phyloP scores from a whole-genome alignment of 2,888 invertebrate genomes.

The Coleophora flavipennella region DNA sequence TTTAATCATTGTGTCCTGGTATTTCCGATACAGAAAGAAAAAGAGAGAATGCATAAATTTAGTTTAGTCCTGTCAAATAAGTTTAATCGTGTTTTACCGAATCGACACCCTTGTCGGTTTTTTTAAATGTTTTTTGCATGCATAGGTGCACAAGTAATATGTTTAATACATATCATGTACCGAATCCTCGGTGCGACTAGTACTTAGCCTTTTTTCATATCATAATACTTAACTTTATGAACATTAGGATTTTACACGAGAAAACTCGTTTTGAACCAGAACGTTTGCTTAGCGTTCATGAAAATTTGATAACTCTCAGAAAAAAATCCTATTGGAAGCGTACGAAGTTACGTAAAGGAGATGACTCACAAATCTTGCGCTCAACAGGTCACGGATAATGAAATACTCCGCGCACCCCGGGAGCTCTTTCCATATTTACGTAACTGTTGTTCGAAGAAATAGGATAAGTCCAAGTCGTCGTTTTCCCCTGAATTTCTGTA shows the following conservation, averaged over 20 bases:
- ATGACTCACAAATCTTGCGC: slow-evolving; percentile 56
- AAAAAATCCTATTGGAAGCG: slow-evolving; percentile 28
- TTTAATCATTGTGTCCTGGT: too few relatives aligned
- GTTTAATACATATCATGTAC: too few relatives aligned
- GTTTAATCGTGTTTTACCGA: too few relatives aligned
- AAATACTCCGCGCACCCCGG: slow-evolving; percentile 53
- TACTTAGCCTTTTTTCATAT: too few relatives aligned
- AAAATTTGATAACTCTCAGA: slow-evolving; percentile 25
- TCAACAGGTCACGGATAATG: slow-evolving; percentile 68
- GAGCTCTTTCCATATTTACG: slow-evolving; percentile 59
- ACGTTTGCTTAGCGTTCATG: slow-evolving; percentile 14
- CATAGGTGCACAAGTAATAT: too few relatives aligned
- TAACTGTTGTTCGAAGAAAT: slow-evolving; percentile 53
- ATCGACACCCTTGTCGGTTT: too few relatives aligned
- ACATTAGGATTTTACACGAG: not conserved
- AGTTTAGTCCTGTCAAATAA: too few relatives aligned
- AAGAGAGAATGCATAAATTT: too few relatives aligned
- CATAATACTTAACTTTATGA: too few relatives aligned
- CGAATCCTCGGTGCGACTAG: too few relatives aligned
- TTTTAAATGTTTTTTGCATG: too few relatives aligned
- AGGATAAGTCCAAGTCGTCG: slow-evolving; percentile 46
- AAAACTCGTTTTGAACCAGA: slow-evolving; percentile 2
- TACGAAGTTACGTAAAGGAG: slow-evolving; percentile 37
- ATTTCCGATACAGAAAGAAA: too few relatives aligned
- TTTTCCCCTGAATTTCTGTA: slow-evolving; percentile 45